A percentile compares a stretch with the other conserved stretches of the same genome.
phyloP scores from a whole-genome alignment of 2,113 vertebrate genomes.

The Prunella fulvescens region DNA sequence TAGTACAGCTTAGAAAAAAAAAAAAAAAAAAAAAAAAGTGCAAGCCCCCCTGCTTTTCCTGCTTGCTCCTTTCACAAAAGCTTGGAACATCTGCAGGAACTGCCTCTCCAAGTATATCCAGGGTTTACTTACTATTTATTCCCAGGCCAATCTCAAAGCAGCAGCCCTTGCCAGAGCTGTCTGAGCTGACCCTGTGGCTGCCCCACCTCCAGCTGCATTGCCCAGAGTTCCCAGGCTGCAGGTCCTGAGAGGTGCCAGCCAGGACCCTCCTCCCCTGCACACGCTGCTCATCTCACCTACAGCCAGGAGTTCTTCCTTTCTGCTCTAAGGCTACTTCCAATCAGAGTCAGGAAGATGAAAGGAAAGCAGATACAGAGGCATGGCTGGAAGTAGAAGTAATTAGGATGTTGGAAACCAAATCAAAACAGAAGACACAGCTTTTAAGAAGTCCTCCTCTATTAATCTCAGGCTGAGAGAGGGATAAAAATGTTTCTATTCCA shows the following conservation, averaged over 20 bases:
- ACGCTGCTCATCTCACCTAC: background rate
- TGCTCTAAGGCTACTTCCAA: background rate
- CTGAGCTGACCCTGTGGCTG: background rate
- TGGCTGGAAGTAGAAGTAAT: background rate
- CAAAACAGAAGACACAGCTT: background rate
- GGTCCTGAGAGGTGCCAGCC: background rate
- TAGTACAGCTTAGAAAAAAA: background rate
- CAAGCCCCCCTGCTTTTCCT: background rate
- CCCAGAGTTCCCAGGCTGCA: background rate
- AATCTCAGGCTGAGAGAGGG: background rate
- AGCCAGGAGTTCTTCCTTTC: background rate
- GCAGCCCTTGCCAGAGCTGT: background rate
- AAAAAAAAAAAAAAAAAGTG: background rate
- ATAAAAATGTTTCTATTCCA: background rate
- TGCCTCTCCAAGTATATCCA: background rate
- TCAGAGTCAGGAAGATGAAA: background rate
- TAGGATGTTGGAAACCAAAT: conserved; percentile 5
- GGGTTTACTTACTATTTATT: background rate
- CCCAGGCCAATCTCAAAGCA: background rate
- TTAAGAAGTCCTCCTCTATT: background rate
- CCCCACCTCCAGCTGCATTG: background rate
- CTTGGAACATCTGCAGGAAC: background rate
- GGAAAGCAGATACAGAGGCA: background rate
- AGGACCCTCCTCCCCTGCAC: fast-evolving
- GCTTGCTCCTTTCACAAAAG: background rate